These are phyloP conservation scores for Alviniconcha strummeri DNA, from an alignment of 2,888 invertebrate genomes.

Conservation along the genomic window DNA sequence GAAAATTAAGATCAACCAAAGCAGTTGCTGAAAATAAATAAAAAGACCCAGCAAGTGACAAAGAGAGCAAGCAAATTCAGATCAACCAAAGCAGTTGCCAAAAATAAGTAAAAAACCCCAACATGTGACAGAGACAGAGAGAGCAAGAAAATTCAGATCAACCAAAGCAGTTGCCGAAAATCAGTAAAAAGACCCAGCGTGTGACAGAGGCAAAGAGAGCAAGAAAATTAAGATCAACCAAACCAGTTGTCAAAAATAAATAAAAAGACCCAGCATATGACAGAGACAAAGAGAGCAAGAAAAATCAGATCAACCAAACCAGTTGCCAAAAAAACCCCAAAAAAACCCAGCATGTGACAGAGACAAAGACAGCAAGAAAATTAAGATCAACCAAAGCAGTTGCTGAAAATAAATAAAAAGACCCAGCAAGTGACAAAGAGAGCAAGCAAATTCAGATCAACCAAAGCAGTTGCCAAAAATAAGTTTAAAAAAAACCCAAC, in stretches of 20 bases:
- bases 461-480: too few relatives aligned
- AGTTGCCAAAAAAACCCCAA: background rate
- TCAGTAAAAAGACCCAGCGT: background rate
- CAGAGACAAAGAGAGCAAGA: background rate
- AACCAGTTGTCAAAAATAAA: too few relatives aligned
- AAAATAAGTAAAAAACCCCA: too few relatives aligned
- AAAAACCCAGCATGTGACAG: background rate
- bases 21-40: background rate
- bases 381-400: background rate
- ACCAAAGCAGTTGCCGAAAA: background rate
- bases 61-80: too few relatives aligned
- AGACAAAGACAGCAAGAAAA: too few relatives aligned
- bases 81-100: too few relatives aligned
- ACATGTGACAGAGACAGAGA: background rate
- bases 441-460: too few relatives aligned
- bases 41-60: background rate
- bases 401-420: background rate
- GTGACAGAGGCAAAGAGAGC: background rate
- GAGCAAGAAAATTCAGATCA: background rate
- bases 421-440: background rate
- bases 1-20: background rate
- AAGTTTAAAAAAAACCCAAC: background rate
- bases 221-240: too few relatives aligned
- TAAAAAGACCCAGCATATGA: too few relatives aligned
- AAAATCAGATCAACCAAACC: too few relatives aligned